Evolutionary conservation across 1,140 invertebrate species (phyloP), one percentile per base, ranked within the genome.

Genomic region (Camponotus vicinus): DNA sequence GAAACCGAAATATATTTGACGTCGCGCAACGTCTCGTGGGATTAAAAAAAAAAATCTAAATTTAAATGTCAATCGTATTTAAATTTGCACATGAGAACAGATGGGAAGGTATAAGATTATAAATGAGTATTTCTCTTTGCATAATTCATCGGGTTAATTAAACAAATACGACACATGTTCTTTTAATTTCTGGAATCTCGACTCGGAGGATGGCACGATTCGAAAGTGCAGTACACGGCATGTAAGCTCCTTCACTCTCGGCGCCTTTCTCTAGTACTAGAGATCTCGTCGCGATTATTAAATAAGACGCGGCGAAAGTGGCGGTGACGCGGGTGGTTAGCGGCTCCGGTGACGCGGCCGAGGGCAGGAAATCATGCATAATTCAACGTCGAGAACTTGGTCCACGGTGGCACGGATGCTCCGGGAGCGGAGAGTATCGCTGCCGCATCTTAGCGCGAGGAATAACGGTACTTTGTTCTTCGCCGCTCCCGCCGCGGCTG

Each of bases 381-480:
- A 83, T 83, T 83, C 79, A 83, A 49, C 52, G 57, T 32, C 42
- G 69, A 40, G 67, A 73, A 73, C 6, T 73, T 83, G 18, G 79
- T 83, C 79, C 55, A 63, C 79, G 40, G 79, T 82, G 79, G 79
- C 27, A 73, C 37, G 79, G 49, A 75, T 75, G 79, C 79, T 71
- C 52, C 69, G 15, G 67, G 52, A 80, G 66, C 37, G 40, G 52
- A 9, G 57, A 75, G 55, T 66, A 78, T 85, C 82, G 82, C 73
- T 9, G 71, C 37, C 37, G 70, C 73, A 85, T 78, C 71, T 85
- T 66, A 63, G 82, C 59, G 42, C 45, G 21, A 73, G 71, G 82
- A 78, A 78, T 85, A 77, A 77, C 82, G 82, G 82, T 85, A 77
- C 82, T 85, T 78, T 61, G 67, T 83, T 83, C 79, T 83, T 83